A percentile compares a stretch with the other conserved stretches of the same genome.
These are phyloP conservation scores for Vanessa tameamea DNA, from an alignment of 1,140 invertebrate genomes.

Conservation along the genomic window DNA sequence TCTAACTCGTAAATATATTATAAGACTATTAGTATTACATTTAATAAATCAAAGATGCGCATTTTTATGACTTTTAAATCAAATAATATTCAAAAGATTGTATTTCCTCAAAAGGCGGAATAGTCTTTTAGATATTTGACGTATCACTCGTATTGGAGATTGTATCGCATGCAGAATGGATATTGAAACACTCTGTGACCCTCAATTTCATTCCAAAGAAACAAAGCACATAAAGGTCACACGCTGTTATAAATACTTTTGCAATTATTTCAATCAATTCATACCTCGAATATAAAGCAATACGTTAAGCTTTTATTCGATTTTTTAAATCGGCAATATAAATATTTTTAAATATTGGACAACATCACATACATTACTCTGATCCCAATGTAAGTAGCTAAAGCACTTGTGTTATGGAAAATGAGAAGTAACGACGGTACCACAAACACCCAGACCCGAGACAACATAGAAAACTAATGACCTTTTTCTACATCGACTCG, in stretches of 20 bases:
- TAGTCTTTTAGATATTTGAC: constrained; percentile 30
- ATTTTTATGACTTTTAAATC: not conserved
- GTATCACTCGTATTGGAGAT: constrained; percentile 31
- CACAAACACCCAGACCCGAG: too few species aligned
- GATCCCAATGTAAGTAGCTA: too few species aligned
- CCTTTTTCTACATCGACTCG: too few species aligned
- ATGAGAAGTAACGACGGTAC: too few species aligned
- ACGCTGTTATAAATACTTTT: not conserved
- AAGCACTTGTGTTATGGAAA: too few species aligned
- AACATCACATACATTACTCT: too few species aligned
- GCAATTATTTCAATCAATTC: not conserved
- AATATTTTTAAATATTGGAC: too few species aligned
- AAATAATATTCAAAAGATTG: constrained; percentile 8
- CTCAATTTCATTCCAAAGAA: constrained; percentile 27
- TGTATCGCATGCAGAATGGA: constrained; percentile 30
- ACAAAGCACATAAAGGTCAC: constrained; percentile 6
- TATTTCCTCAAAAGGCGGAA: constrained; percentile 23
- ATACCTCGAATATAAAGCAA: not conserved
- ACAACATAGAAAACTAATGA: too few species aligned
- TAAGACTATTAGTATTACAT: too few species aligned
- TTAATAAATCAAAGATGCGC: too few species aligned
- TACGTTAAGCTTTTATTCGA: not conserved
- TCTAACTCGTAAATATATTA: too few species aligned
- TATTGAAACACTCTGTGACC: constrained; percentile 27
- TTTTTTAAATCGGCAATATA: too few species aligned